These are phyloP conservation scores for Drosophila birchii DNA, from an alignment of 2,888 invertebrate species.

Conservation along the genomic window DNA sequence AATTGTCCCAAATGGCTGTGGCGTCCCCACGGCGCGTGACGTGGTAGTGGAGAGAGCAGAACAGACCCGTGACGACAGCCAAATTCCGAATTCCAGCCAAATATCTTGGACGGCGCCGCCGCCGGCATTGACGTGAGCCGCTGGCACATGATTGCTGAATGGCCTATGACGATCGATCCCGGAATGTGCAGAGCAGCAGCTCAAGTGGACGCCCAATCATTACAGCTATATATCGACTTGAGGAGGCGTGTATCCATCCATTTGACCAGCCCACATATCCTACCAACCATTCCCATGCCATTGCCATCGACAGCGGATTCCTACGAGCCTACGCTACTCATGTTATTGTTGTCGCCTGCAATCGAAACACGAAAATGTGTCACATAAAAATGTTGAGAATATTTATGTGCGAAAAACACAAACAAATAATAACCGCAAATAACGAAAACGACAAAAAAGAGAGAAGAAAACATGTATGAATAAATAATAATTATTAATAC, in stretches of 20 bases:
- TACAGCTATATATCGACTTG: background rate
- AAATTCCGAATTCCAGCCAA: constrained; percentile 58
- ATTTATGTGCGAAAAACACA: constrained; percentile 59
- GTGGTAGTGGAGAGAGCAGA: constrained; percentile 51
- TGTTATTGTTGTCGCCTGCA: constrained; percentile 49
- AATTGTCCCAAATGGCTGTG: constrained; percentile 48
- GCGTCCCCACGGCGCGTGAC: constrained; percentile 75
- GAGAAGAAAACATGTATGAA: constrained; percentile 42
- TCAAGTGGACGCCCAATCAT: constrained; percentile 39
- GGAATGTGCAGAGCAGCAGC: constrained; percentile 37
- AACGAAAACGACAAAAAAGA: constrained; percentile 28
- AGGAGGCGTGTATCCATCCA: constrained; percentile 6
- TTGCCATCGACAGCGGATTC: constrained; percentile 12
- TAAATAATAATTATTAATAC: constrained; percentile 68
- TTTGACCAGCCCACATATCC: constrained; percentile 6
- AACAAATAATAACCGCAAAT: constrained; percentile 27
- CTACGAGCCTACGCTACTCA: constrained; percentile 39
- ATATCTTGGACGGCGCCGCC: constrained; percentile 55
- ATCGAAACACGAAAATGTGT: constrained; percentile 63
- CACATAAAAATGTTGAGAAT: constrained; percentile 60
- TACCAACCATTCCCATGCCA: background rate
- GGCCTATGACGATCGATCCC: constrained; percentile 51
- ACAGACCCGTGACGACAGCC: constrained; percentile 72
- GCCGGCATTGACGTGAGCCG: constrained; percentile 67
- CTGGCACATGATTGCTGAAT: constrained; percentile 63